Percentiles rank a stretch among this genome's conserved stretches.
Evolutionary conservation across 2,113 vertebrate species (phyloP).

Genomic region (Pachyramphus minor): DNA sequence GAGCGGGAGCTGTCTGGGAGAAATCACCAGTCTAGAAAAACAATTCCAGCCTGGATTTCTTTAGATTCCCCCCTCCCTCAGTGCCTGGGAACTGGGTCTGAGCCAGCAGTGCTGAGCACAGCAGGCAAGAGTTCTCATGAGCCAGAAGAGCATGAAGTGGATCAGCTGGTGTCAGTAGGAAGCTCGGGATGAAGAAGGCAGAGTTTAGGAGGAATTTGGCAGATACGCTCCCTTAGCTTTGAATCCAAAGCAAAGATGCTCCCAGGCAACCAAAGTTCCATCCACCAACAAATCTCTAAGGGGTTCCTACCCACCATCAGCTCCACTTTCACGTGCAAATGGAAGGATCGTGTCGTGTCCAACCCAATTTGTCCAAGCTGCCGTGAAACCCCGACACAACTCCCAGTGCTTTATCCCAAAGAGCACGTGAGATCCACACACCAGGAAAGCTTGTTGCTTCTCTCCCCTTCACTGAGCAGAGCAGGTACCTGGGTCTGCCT

Average conservation of each 20-base stretch:
- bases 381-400: background rate
- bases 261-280: background rate
- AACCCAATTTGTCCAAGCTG: background rate
- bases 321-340: background rate
- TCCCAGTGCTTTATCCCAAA: background rate
- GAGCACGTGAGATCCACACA: background rate
- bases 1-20: background rate
- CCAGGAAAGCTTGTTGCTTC: background rate
- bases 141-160: background rate
- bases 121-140: background rate
- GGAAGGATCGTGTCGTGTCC: background rate
- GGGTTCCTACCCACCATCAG: background rate
- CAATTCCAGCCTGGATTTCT: constrained; percentile 24
- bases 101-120: background rate
- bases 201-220: background rate
- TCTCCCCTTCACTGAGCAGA: background rate
- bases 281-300: background rate
- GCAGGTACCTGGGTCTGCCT: background rate
- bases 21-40: background rate
- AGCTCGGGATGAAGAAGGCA: background rate
- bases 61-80: background rate
- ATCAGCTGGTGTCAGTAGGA: background rate
- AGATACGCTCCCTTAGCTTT: background rate
- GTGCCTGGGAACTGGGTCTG: constrained; percentile 3
- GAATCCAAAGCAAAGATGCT: background rate